phyloP scores from a whole-genome alignment of 1,140 invertebrate genomes.

The Lepidurus apus region DNA sequence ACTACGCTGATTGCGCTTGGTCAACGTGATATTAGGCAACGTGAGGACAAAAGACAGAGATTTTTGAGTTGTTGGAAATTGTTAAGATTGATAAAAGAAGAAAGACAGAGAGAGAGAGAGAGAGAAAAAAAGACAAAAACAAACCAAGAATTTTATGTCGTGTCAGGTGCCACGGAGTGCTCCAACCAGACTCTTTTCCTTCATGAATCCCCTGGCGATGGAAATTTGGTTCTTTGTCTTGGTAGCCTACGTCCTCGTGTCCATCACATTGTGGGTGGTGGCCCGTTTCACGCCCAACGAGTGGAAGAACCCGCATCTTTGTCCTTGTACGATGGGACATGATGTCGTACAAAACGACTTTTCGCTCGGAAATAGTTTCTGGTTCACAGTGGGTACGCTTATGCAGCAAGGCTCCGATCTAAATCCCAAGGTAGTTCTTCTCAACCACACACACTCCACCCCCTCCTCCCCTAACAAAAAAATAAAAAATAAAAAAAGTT shows the following conservation, averaged over 20 bases:
- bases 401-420: conserved; percentile 57
- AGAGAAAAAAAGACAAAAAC: conserved; percentile 1
- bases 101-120: neutral
- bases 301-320: conserved; percentile 45
- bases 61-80: conserved; percentile 1
- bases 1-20: neutral
- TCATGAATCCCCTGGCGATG: conserved; percentile 55
- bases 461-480: neutral
- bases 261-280: conserved; percentile 53
- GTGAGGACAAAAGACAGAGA: neutral
- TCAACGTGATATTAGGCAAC: neutral
- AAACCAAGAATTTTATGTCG: conserved; percentile 10
- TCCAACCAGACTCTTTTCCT: conserved; percentile 55
- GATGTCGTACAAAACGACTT: conserved; percentile 60
- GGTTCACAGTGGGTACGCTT: conserved; percentile 65
- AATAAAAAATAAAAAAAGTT: neutral
- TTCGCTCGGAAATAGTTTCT: conserved; percentile 74
- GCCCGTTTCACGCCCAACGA: conserved; percentile 57
- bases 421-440: conserved; percentile 44
- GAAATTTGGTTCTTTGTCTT: conserved; percentile 57
- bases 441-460: neutral
- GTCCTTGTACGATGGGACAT: conserved; percentile 45
- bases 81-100: neutral
- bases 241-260: conserved; percentile 52
- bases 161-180: conserved; percentile 43